Conservation (phyloP, 2,113 vertebrate species). For the Chunga burmeisteri region DNA sequence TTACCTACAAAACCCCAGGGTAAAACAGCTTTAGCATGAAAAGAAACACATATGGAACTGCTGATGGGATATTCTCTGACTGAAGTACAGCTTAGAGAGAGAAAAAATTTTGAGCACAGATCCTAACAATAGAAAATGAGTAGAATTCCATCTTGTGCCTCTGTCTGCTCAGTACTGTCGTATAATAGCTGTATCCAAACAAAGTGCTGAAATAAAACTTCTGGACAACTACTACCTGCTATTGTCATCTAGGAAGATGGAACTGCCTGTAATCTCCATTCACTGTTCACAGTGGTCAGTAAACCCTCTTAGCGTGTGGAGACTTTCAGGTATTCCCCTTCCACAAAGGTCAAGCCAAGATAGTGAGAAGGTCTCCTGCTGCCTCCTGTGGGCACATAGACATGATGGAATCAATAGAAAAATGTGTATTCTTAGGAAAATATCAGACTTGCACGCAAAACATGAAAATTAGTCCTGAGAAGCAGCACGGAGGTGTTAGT, state of each 20-base stretch:
- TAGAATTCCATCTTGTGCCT: not conserved
- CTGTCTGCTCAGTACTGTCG: not conserved
- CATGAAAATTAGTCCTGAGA: not conserved
- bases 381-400: not conserved
- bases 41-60: not conserved
- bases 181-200: not conserved
- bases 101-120: not conserved
- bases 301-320: not conserved
- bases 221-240: not conserved
- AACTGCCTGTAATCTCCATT: not conserved
- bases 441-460: not conserved
- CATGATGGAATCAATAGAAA: rapidly evolving
- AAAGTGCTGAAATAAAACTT: not conserved
- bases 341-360: not conserved
- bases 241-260: not conserved
- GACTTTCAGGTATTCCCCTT: not conserved
- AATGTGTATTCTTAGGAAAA: not conserved
- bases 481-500: not conserved
- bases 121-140: not conserved
- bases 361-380: not conserved
- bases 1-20: not conserved
- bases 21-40: not conserved
- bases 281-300: not conserved
- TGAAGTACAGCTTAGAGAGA: not conserved
- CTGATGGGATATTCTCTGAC: not conserved